Evolutionary conservation across 2,888 invertebrate species (phyloP), one percentile per base, ranked within the genome.

Genomic region (Lagria hirta): DNA sequence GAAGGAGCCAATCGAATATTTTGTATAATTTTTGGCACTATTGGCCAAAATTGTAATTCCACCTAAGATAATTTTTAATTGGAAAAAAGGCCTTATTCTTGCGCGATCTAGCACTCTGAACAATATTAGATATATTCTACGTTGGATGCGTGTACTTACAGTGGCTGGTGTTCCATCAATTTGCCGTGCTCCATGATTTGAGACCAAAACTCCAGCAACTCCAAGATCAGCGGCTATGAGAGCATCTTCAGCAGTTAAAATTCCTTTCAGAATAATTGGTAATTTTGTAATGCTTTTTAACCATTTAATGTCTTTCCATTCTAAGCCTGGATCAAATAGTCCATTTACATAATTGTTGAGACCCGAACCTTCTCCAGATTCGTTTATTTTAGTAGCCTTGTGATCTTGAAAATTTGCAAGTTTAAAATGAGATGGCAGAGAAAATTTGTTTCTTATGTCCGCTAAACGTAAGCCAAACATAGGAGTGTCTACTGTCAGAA

Each of bases 101-200:
- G 26, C 12, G 24, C 4, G 14, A 21, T 14, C 10, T 3, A 34
- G 23, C 4, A 24, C 23, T 24, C 22, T 4, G 2, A 2, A 6
- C 7, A 23, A 8, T 29, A n/a, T 2, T 10, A 15, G 23, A 12
- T n/a, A 41, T n/a, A n/a, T n/a, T n/a, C n/a, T n/a, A n/a, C n/a
- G n/a, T n/a, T n/a, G n/a, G n/a, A n/a, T 28, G 10, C 28, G 13
- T 12, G 22, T 17, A 58, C 65, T 68, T 75, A 90, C 89, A 40
- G 92, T 80, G 6, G 94, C 83, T 7, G 89, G 86, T 5, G 86
- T 84, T n/a, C 83, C 80, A 65, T 93, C 93, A 18, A 93, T 72
- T 72, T 96, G 96, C 46, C 95, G 77, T 0, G 86, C 96, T 1
- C 96, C 96, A 68, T 96, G 96, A 71, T 96, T 96, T 0, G 95